A percentile compares a stretch with the other conserved stretches of the same genome.
Conservation (phyloP, 2,113 vertebrate genomes). For the Ammodramus savannarum region DNA sequence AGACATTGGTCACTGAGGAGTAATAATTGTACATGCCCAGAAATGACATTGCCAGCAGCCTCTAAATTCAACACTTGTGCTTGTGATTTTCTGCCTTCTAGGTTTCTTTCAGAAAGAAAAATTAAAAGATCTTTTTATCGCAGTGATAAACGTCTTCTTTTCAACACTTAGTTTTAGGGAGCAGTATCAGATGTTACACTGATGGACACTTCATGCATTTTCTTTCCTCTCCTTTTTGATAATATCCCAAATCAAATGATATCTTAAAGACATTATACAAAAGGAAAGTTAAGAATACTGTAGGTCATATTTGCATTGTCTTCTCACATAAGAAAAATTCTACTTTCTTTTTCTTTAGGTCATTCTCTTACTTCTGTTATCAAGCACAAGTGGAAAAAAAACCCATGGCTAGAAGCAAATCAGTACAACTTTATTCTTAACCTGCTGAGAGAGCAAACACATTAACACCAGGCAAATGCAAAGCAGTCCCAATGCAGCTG, state of each 20-base stretch:
- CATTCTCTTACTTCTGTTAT: neutral
- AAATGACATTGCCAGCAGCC: neutral
- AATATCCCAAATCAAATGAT: neutral
- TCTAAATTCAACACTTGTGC: neutral
- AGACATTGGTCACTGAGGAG: neutral
- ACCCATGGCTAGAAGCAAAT: neutral
- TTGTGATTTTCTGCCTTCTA: neutral
- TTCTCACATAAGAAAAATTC: neutral
- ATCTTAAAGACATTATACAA: neutral
- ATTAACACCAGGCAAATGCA: neutral
- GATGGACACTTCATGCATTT: neutral
- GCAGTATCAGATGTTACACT: neutral
- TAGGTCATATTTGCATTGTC: neutral
- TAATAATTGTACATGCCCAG: neutral
- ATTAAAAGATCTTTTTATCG: neutral
- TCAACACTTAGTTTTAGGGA: neutral
- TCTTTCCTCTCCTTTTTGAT: neutral
- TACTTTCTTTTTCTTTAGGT: neutral
- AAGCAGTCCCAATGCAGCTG: neutral
- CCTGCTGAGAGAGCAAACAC: neutral
- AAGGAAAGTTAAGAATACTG: neutral
- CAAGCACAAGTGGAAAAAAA: neutral
- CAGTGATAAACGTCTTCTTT: neutral
- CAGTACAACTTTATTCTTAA: neutral
- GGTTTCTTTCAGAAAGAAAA: neutral